These are phyloP conservation scores for Mechanitis messenoides DNA, from an alignment of 2,888 invertebrate genomes.

Conservation along the genomic window DNA sequence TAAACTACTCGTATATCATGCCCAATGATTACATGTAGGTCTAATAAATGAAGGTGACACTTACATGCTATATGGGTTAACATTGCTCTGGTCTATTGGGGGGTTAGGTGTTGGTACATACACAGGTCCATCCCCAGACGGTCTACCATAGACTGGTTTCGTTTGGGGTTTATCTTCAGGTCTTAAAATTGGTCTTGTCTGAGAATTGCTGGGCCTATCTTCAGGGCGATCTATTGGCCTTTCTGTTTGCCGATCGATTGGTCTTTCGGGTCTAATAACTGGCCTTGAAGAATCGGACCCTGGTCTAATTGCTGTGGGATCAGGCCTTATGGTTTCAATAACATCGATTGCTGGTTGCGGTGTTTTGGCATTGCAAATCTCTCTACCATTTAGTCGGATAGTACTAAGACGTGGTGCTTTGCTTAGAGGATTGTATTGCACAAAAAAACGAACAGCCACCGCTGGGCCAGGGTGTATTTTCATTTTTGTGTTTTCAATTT, in stretches of 20 bases:
- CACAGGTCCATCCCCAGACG: constrained; percentile 48
- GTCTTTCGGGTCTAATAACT: constrained; percentile 19
- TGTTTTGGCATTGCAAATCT: constrained; percentile 72
- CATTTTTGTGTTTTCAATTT: constrained; percentile 76
- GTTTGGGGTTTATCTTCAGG: constrained; percentile 46
- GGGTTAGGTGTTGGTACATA: constrained; percentile 48
- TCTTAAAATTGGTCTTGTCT: constrained; percentile 33
- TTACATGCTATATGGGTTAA: constrained; percentile 57
- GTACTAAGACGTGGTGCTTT: constrained; percentile 66
- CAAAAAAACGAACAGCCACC: constrained; percentile 76
- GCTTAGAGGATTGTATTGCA: constrained; percentile 72
- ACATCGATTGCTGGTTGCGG: constrained; percentile 46
- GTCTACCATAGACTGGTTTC: constrained; percentile 47
- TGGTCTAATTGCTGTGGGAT: constrained; percentile 10
- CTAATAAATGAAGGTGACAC: constrained; percentile 30
- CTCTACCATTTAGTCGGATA: constrained; percentile 76
- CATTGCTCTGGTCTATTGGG: constrained; percentile 38
- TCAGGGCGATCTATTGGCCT: constrained; percentile 25
- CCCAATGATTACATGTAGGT: background rate
- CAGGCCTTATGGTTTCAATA: constrained; percentile 31
- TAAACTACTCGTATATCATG: constrained; percentile 10
- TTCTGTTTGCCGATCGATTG: constrained; percentile 18
- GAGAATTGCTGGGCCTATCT: constrained; percentile 24
- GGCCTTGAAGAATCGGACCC: constrained; percentile 21
- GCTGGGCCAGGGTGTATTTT: constrained; percentile 76